Conservation (phyloP, 1,140 invertebrate species). For the Caerostris darwini region DNA sequence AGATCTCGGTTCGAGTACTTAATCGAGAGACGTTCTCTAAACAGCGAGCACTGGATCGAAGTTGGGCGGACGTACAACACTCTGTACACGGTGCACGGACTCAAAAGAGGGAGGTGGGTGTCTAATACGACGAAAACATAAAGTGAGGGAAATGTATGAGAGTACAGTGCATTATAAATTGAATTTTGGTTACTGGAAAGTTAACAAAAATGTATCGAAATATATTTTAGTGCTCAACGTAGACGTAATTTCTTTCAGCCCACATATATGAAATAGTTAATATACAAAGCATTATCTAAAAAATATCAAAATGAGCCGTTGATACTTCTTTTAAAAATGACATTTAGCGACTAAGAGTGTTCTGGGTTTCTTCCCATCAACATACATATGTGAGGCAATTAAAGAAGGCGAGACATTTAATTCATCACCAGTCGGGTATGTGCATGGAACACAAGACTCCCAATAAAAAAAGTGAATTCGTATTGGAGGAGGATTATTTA, state of each 20-base stretch:
- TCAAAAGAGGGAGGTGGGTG: slow-evolving; percentile 15
- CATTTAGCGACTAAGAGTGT: not conserved
- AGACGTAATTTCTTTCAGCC: not conserved
- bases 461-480: no score
- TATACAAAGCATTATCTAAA: not conserved
- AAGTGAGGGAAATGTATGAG: not conserved
- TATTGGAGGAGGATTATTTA: no score
- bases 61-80: slow-evolving; percentile 28
- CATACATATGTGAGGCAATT: no score
- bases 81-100: slow-evolving; percentile 45
- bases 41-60: slow-evolving; percentile 48
- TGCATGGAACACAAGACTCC: no score
- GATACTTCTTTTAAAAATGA: not conserved
- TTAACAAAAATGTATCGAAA: not conserved
- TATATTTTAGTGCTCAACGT: not conserved
- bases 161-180: not conserved
- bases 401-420: no score
- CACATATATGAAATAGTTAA: not conserved
- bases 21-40: not conserved
- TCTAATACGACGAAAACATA: not conserved
- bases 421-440: no score
- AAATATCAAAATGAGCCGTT: not conserved
- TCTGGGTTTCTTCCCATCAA: no score
- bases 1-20: not conserved
- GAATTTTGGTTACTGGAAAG: not conserved